These are phyloP conservation scores for sheep (Ovis aries) DNA, from an alignment of 2,113 vertebrate species.

Conservation along the genomic window ARS-UI_Ramb_v3.0 NC_056071.1:43787501-43788000, in stretches of 20 bases:
- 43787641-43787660: not conserved
- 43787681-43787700: not conserved
- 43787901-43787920: not conserved
- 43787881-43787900: not conserved
- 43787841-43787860: not conserved
- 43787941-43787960: not conserved
- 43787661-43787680: not conserved
- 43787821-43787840: fast-evolving
- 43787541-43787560: not conserved
- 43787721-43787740: not conserved
- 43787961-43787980: not conserved
- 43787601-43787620: not conserved
- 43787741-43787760: not conserved
- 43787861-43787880: not conserved
- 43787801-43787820: not conserved
- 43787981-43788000: not conserved
- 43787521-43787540: not conserved
- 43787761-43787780: not conserved
- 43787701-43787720: not conserved
- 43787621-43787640: not conserved
- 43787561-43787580: not conserved
- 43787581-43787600: not conserved
- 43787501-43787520: not conserved
- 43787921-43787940: not conserved
- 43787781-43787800: not conserved